These are phyloP conservation scores for Eucera pruinosa DNA, from an alignment of 2,888 invertebrate species.

Conservation along the genomic window DNA sequence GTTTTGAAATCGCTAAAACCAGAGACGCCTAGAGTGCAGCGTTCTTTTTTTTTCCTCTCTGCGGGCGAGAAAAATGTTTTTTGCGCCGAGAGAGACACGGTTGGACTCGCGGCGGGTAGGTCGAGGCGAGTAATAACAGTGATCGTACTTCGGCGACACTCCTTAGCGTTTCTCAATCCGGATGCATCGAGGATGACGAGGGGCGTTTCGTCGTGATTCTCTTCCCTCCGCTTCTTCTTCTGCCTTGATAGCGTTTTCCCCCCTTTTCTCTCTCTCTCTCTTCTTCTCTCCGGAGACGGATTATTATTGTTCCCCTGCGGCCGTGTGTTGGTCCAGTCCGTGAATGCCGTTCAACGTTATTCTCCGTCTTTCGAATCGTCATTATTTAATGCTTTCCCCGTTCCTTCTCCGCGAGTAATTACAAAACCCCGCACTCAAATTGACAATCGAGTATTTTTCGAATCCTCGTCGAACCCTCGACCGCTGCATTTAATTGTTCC, in stretches of 20 bases:
- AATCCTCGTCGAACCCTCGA: not conserved
- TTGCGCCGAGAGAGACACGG: not conserved
- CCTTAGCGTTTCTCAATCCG: constrained; percentile 70
- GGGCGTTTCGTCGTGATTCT: constrained; percentile 57
- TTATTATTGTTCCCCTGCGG: constrained; percentile 41
- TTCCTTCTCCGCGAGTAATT: constrained; percentile 43
- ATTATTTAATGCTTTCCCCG: constrained; percentile 44
- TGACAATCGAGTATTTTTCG: constrained; percentile 20
- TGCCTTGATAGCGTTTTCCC: constrained; percentile 8
- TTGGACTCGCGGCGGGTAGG: constrained; percentile 37
- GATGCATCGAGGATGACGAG: constrained; percentile 59
- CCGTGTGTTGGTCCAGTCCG: constrained; percentile 19
- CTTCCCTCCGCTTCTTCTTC: constrained; percentile 5
- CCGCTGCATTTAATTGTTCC: constrained; percentile 26
- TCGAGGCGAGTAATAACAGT: constrained; percentile 53
- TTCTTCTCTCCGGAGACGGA: constrained; percentile 2
- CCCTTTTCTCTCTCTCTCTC: not conserved
- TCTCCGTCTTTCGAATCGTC: constrained; percentile 26
- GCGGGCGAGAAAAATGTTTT: not conserved
- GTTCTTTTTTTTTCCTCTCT: constrained; percentile 15
- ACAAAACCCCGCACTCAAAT: constrained; percentile 25
- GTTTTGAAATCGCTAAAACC: constrained; percentile 35
- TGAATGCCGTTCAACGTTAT: constrained; percentile 37
- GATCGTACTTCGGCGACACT: constrained; percentile 55
- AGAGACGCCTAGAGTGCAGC: constrained; percentile 7